Base-by-base conservation (phyloP, 2,888 invertebrate genomes). In the Scaptomyza reducta region DNA sequence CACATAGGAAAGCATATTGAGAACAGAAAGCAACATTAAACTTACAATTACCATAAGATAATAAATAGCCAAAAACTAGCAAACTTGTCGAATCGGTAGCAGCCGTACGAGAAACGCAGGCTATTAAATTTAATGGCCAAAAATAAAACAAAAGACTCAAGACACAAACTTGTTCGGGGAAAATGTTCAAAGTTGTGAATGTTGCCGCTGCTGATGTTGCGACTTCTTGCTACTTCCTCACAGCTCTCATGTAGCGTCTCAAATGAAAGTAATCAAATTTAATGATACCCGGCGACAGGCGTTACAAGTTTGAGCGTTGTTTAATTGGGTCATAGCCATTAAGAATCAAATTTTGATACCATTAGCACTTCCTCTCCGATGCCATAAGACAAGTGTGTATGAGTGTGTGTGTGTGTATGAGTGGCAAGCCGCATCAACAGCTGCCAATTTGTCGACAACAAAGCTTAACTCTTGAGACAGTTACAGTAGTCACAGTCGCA, bases 281-380 rank as follows among this genome's bases (percentile, higher is more conserved):
- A 83, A 87, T 79, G 87, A 84, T 70, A 58, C 31, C 41, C 46
- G 40, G 41, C 58, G 62, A 64, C 73, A 85, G 82, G 85, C 85
- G 77, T 70, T 62, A 64, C 53, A 56, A 59, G 60, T 58, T 61
- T 58, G 62, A 64, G 46, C 69, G 51, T 45, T 33, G 64, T 58
- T 82, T 70, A 87, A 86, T 86, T 88, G 74, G 87, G 89, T 89
- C 87, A 88, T 44, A 74, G 72, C 72, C 77, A 87, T 88, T 87
- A 87, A 87, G 71, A 68, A 70, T 74, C 65, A 79, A 88, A 88
- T 84, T 89, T 82, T 65, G 74, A 86, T 66, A 72, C 82, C 73
- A 82, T 88, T 87, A 84, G 72, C 87, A 88, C 87, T 87, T 87
- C 89, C 87, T 87, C 87, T 86, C 71, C 44, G 42, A 68, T 66